A percentile compares a stretch with the other conserved stretches of the same genome.
Conservation (phyloP, 1,140 invertebrate species). For the Drosophila kurseongensis region DNA sequence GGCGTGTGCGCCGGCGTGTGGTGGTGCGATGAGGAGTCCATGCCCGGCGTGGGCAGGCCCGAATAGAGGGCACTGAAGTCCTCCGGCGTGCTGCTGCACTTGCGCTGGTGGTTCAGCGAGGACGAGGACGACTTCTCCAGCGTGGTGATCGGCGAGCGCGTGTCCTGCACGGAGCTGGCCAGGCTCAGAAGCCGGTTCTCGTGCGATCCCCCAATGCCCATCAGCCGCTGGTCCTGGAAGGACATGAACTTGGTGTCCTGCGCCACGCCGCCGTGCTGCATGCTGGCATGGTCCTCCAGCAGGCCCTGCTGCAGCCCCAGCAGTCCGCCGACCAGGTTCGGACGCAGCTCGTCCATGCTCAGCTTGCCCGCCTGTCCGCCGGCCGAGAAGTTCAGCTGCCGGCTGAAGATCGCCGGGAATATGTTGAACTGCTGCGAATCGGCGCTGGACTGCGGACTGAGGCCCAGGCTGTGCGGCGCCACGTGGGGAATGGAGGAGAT, state of each 20-base stretch:
- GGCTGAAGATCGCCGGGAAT: conserved; percentile 94
- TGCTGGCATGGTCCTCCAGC: conserved; percentile 89
- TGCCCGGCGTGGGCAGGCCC: conserved; percentile 85
- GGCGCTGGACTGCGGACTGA: conserved; percentile 86
- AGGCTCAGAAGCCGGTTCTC: conserved; percentile 84
- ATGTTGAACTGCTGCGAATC: conserved; percentile 94
- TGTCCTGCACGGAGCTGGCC: conserved; percentile 80
- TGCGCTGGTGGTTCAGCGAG: conserved; percentile 86
- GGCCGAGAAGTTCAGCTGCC: conserved; percentile 92
- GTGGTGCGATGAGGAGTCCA: conserved; percentile 84
- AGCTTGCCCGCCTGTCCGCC: conserved; percentile 86
- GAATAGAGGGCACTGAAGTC: conserved; percentile 92
- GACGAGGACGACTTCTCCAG: conserved; percentile 85
- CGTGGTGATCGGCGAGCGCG: conserved; percentile 83
- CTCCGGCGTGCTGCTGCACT: conserved; percentile 92
- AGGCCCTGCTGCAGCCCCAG: conserved; percentile 90
- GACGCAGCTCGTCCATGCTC: conserved; percentile 92
- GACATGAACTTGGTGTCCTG: conserved; percentile 85
- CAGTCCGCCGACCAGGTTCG: conserved; percentile 91
- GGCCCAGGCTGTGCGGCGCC: conserved; percentile 85
- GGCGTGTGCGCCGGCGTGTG: conserved; percentile 88
- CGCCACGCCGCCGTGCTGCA: conserved; percentile 77
- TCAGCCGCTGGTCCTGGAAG: conserved; percentile 86
- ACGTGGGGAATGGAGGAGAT: conserved; percentile 48
- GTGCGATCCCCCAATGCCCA: conserved; percentile 83